A percentile compares a stretch with the other conserved stretches of the same genome.
phyloP scores from a whole-genome alignment of 1,140 invertebrate species.

The Neodiprion pinetum region DNA sequence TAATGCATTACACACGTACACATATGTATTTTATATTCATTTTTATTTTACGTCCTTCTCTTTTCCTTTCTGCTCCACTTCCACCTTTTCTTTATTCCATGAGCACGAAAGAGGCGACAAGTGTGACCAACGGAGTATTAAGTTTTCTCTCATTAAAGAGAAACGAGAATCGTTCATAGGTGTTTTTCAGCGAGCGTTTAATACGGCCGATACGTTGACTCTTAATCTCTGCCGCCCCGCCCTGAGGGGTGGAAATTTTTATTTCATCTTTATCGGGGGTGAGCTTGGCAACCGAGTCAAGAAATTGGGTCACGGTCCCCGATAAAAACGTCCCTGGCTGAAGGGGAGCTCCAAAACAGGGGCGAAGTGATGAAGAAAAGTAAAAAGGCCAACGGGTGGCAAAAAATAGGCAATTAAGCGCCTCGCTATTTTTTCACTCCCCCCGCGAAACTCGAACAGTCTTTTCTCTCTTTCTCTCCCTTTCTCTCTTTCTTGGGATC shows the following conservation, averaged over 20 bases:
- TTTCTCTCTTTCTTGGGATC: too few relatives aligned
- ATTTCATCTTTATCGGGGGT: background rate
- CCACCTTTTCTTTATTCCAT: too few relatives aligned
- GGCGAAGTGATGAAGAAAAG: background rate
- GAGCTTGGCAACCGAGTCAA: background rate
- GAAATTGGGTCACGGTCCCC: background rate
- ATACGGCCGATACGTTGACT: background rate
- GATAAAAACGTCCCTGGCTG: background rate
- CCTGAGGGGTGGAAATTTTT: background rate
- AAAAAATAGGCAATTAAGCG: slow-evolving; percentile 1
- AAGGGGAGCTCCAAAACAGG: background rate
- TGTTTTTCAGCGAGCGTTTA: background rate
- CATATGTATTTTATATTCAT: too few relatives aligned
- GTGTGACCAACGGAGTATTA: too few relatives aligned
- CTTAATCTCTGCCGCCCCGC: background rate
- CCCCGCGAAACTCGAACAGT: too few relatives aligned
- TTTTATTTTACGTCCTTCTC: too few relatives aligned
- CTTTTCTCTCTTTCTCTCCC: too few relatives aligned
- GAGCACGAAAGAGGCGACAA: too few relatives aligned
- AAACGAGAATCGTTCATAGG: background rate
- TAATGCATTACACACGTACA: too few relatives aligned
- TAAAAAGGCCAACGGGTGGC: background rate
- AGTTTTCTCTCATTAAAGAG: background rate
- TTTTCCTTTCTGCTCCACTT: too few relatives aligned
- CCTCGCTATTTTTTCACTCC: too few relatives aligned